phyloP scores from a whole-genome alignment of 2,113 vertebrate species.

The Cochlearius cochlearius region DNA sequence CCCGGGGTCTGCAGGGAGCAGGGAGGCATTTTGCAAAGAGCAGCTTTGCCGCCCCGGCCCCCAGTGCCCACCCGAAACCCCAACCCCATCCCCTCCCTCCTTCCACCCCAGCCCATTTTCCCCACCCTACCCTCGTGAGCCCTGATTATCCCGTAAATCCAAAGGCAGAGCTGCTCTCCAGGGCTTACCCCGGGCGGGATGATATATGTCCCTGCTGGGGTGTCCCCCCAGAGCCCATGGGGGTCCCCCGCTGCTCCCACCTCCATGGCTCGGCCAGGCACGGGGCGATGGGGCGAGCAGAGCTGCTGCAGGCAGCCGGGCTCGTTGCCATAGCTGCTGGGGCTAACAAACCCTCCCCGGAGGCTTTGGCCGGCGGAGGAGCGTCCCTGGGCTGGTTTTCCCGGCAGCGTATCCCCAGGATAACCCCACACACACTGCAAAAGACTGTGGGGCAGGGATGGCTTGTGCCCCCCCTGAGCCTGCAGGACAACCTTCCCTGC shows the following conservation, averaged over 20 bases:
- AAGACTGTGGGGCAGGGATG: not conserved
- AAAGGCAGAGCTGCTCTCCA: not conserved
- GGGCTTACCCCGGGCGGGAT: not conserved
- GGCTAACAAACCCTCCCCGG: not conserved
- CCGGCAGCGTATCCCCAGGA: not conserved
- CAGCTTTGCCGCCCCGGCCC: not conserved
- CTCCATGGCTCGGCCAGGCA: not conserved
- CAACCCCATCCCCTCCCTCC: not conserved
- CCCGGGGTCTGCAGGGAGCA: not conserved
- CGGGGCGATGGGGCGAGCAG: not conserved
- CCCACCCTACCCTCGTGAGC: not conserved
- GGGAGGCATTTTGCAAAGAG: not conserved
- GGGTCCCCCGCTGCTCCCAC: not conserved
- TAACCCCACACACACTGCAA: not conserved
- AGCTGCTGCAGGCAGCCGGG: not conserved
- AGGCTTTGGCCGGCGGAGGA: not conserved
- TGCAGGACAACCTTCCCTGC: not conserved
- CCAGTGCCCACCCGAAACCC: fast-evolving
- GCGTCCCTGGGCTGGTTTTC: not conserved
- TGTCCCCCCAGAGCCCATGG: not conserved
- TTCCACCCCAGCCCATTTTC: not conserved
- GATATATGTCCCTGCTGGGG: not conserved
- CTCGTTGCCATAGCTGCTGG: constrained; percentile 11
- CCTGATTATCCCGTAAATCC: not conserved
- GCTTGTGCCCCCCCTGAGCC: not conserved